Evolutionary conservation across 2,888 invertebrate genomes (phyloP), one percentile per base, ranked within the genome.

Genomic region (Parthenolecanium corni): DNA sequence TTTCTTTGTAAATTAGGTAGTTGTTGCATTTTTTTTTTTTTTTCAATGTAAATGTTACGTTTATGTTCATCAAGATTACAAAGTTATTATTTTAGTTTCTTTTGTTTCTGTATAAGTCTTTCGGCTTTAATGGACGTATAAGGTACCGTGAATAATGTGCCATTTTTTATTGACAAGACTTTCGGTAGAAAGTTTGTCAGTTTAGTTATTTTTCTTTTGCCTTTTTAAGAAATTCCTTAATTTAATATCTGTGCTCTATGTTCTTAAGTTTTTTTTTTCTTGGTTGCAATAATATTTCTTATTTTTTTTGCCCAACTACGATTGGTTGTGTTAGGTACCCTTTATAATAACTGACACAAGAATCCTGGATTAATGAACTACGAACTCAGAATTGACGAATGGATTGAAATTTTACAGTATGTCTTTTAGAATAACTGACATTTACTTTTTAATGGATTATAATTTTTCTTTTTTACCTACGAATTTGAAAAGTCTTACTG

Each of bases 101-200:
- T 11, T 14, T 16, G 20, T 38, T 36, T 31, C 21, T 38, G n/a
- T 25, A 14, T 61, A 61, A 61, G 61, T 61, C 51, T 51, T 51
- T 16, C 31, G 47, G 61, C 61, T 61, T 61, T 20, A 51, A 61
- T 51, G 51, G 51, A 31, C n/a, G 25, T 36, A 47, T 58, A 58
- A 20, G 61, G 61, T 61, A 61, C 61, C 61, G 61, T 61, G 61
- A 61, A 61, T 61, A 61, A 61, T 61, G 61, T 61, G 61, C 61
- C 61, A 61, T 61, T 61, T 61, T 61, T 49, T 36, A 49, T 51
- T 42, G 9, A 9, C 31, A 31, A n/a, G 31, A 31, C 21, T 49
- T 20, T 21, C 23, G n/a, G 12, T 49, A 12, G 49, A 49, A 49
- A 2, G 5, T 6, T 21, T 20, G 14, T 5, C 11, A 21, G 21